A percentile compares a stretch with the other conserved stretches of the same genome.
These are phyloP conservation scores for Sogatella furcifera DNA, from an alignment of 1,140 invertebrate species.

Conservation along the genomic window DNA sequence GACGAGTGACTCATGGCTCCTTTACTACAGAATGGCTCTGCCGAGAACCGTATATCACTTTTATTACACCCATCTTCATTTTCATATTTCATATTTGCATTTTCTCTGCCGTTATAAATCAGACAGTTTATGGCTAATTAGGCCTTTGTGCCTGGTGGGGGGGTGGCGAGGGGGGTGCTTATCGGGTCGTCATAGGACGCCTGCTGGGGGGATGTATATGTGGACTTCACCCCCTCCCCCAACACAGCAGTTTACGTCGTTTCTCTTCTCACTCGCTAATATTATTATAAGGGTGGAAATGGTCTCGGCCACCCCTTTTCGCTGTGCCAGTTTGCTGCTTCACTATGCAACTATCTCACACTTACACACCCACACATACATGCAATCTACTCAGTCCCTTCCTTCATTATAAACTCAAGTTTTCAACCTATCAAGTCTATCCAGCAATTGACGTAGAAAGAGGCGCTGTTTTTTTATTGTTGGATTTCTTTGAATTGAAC, in stretches of 20 bases:
- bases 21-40: conserved; percentile 54
- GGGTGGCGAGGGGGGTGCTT: not conserved
- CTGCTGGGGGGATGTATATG: not conserved
- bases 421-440: too few species aligned
- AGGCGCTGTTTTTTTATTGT: too few species aligned
- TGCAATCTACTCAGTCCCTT: too few species aligned
- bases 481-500: too few species aligned
- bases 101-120: conserved; percentile 47
- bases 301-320: not conserved
- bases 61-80: conserved; percentile 69
- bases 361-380: too few species aligned
- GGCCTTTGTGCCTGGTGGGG: conserved; percentile 28
- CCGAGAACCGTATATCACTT: conserved; percentile 64
- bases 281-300: conserved; percentile 10
- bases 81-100: conserved; percentile 72
- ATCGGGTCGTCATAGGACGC: not conserved
- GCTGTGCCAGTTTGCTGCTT: not conserved
- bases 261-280: not conserved
- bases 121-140: conserved; percentile 57
- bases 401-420: too few species aligned
- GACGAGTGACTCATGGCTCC: conserved; percentile 45
- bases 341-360: too few species aligned
- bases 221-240: not conserved
- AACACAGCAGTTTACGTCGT: too few species aligned
- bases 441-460: too few species aligned